Evolutionary conservation across 2,797 vertebrate species (phyloP).

Genomic region (Sebastes itinus): DNA sequence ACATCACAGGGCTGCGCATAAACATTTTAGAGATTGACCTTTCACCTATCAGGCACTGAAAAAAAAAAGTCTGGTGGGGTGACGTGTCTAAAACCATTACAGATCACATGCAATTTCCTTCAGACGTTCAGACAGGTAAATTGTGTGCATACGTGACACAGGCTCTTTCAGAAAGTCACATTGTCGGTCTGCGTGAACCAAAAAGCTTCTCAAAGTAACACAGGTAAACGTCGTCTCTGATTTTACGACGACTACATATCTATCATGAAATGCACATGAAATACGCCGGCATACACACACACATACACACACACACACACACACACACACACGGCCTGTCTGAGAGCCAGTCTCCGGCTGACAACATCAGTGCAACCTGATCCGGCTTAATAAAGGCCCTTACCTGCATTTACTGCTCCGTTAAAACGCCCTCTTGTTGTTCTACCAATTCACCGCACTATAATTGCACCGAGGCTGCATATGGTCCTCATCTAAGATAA

Average conservation of each 20-base stretch:
- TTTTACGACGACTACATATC: neutral
- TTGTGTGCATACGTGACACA: neutral
- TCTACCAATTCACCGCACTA: conserved; percentile 73
- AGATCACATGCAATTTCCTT: conserved; percentile 42
- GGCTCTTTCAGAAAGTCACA: neutral
- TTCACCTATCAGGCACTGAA: conserved; percentile 50
- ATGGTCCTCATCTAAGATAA: conserved; percentile 83
- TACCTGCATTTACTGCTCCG: conserved; percentile 80
- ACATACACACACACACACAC: conserved; percentile 17
- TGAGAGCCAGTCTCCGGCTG: conserved; percentile 50
- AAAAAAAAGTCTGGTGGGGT: conserved; percentile 42
- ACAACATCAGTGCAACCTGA: conserved; percentile 76
- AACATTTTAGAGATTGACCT: conserved; percentile 80
- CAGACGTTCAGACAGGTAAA: conserved; percentile 52
- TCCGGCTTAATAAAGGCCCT: conserved; percentile 64
- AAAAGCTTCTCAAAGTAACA: conserved; percentile 24
- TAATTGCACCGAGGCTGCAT: conserved; percentile 73
- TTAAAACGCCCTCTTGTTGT: conserved; percentile 78
- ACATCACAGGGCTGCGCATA: conserved; percentile 61
- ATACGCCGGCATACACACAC: neutral
- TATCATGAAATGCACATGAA: conserved; percentile 5
- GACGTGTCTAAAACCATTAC: conserved; percentile 55
- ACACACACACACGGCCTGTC: conserved; percentile 13
- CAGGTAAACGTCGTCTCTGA: conserved; percentile 20
- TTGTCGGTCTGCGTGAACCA: neutral